Conservation (phyloP, 2,888 invertebrate genomes). For the Thelaira solivaga region DNA sequence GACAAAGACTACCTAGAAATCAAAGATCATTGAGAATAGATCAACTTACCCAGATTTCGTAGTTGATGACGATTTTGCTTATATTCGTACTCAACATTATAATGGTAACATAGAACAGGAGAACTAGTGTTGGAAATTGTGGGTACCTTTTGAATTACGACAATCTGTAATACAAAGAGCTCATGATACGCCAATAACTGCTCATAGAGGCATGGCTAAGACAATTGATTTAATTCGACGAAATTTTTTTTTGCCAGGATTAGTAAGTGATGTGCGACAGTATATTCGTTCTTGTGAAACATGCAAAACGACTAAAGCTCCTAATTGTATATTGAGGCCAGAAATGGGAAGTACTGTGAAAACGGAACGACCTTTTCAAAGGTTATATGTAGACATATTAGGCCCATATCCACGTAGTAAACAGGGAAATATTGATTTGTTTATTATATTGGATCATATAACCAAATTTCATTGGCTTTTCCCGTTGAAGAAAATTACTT, state of each 20-base stretch:
- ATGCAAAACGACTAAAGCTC: not conserved
- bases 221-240: not conserved
- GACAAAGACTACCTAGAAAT: not conserved
- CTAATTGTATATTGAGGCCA: not conserved
- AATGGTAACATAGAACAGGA: not conserved
- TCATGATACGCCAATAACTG: not conserved
- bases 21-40: not conserved
- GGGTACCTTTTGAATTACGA: not conserved
- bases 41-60: not conserved
- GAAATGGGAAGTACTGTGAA: not conserved
- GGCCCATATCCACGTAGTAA: constrained; percentile 57
- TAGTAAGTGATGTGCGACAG: not conserved
- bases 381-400: constrained; percentile 15
- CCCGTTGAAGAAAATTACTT: not conserved
- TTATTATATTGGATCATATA: not conserved
- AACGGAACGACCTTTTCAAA: not conserved
- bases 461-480: constrained; percentile 19
- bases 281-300: not conserved
- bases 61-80: not conserved
- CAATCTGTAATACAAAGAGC: not conserved
- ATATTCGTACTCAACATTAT: not conserved
- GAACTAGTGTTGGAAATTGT: constrained; percentile 1
- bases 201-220: not conserved
- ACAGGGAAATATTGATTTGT: not conserved
- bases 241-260: not conserved